Percentiles rank a stretch among this genome's conserved stretches.
These are phyloP conservation scores for Octodonta nipae DNA, from an alignment of 2,888 invertebrate genomes.

Conservation along the genomic window DNA sequence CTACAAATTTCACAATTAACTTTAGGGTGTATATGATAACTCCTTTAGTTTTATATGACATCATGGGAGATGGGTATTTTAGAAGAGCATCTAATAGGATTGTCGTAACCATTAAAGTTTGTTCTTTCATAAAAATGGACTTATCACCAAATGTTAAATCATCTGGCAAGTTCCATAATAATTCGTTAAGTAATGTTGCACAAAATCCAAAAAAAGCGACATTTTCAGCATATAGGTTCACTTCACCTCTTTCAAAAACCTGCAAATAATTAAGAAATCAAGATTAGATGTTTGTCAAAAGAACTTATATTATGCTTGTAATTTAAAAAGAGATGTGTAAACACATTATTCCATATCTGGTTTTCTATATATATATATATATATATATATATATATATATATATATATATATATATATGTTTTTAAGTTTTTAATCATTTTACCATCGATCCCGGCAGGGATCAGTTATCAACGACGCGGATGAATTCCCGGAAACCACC, in stretches of 20 bases:
- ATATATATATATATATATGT: too few relatives aligned
- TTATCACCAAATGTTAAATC: conserved; percentile 24
- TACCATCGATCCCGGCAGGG: too few relatives aligned
- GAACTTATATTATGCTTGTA: too few relatives aligned
- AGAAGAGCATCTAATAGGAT: conserved; percentile 21
- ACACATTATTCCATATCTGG: too few relatives aligned
- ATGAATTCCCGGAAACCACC: too few relatives aligned
- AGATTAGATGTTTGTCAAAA: too few relatives aligned
- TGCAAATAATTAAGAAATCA: conserved; percentile 18
- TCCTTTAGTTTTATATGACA: conserved; percentile 21
- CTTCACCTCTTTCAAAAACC: conserved; percentile 52
- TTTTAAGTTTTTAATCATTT: too few relatives aligned
- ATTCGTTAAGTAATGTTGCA: conserved; percentile 15
- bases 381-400: too few relatives aligned
- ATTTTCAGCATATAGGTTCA: conserved; percentile 46
- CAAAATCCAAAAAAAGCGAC: conserved; percentile 17
- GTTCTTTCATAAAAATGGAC: conserved; percentile 28
- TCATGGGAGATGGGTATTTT: conserved; percentile 21
- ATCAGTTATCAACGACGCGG: too few relatives aligned
- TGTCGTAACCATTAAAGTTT: conserved; percentile 24
- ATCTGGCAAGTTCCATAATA: conserved; percentile 22
- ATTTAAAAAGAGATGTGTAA: too few relatives aligned
- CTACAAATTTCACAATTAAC: conserved; percentile 20
- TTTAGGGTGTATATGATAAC: conserved; percentile 24
- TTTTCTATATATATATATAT: too few relatives aligned